These are phyloP conservation scores for Meloe dianella DNA, from an alignment of 2,888 invertebrate species.

Conservation along the genomic window DNA sequence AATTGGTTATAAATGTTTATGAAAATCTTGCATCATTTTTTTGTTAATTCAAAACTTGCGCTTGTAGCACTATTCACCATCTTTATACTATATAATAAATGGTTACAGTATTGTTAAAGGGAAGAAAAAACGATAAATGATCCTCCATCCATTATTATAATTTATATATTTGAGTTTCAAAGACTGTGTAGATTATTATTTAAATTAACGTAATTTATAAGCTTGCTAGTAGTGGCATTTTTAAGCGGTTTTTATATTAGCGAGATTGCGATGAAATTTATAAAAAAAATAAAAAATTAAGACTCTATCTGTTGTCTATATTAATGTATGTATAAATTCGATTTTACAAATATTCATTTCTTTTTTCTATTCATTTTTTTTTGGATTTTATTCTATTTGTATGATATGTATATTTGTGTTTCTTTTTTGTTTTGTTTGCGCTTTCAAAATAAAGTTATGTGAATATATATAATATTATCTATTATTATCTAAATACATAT, in stretches of 20 bases:
- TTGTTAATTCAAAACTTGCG: background rate
- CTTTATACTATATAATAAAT: too few species aligned
- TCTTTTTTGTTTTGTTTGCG: conserved; percentile 34
- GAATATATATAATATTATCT: conserved; percentile 14
- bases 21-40: conserved; percentile 26
- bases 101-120: conserved; percentile 27
- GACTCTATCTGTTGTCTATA: conserved; percentile 20
- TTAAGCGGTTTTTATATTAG: conserved; percentile 28
- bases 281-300: conserved; percentile 17
- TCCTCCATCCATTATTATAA: conserved; percentile 27
- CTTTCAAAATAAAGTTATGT: conserved; percentile 32
- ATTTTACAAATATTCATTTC: conserved; percentile 1
- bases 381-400: too few species aligned
- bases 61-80: conserved; percentile 18
- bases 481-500: conserved; percentile 5
- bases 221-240: conserved; percentile 36
- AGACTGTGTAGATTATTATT: conserved; percentile 34
- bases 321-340: background rate
- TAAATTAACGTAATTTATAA: conserved; percentile 24
- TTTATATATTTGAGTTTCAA: conserved; percentile 23
- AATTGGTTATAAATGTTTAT: conserved; percentile 23
- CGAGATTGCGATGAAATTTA: conserved; percentile 15
- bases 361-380: too few species aligned
- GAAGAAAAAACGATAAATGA: conserved; percentile 13
- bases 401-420: conserved; percentile 34